Evolutionary conservation across 2,888 invertebrate species (phyloP).

Genomic region (Cephonodes hylas): DNA sequence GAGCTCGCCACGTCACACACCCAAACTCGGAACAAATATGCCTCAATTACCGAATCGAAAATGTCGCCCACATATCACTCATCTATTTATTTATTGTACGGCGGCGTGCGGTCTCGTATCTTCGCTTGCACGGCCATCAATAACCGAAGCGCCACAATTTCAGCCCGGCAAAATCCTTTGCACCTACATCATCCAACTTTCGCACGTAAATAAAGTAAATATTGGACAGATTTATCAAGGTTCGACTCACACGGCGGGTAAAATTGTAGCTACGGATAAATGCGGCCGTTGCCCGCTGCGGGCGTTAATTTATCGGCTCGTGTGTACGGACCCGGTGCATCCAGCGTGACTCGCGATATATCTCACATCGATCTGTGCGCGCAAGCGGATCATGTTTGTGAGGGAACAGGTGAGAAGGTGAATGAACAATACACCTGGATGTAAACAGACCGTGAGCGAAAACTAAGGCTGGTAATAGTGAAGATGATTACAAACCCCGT

Average conservation of each 20-base stretch:
- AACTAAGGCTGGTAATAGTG: too few relatives aligned
- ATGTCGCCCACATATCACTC: too few relatives aligned
- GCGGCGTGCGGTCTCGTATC: too few relatives aligned
- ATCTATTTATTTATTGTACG: too few relatives aligned
- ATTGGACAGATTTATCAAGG: slow-evolving; percentile 14
- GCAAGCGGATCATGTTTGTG: not conserved
- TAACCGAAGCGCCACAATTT: not conserved
- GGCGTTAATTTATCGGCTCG: slow-evolving; percentile 9
- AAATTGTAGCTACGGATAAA: slow-evolving; percentile 9
- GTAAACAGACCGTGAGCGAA: too few relatives aligned
- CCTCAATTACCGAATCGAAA: too few relatives aligned
- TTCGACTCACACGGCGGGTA: slow-evolving; percentile 5
- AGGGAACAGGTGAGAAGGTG: not conserved
- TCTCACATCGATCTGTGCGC: not conserved
- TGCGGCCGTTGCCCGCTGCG: not conserved
- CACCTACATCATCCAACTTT: not conserved
- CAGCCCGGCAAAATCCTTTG: not conserved
- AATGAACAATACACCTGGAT: too few relatives aligned
- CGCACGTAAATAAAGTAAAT: slow-evolving; percentile 11
- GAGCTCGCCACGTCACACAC: too few relatives aligned
- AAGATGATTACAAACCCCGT: too few relatives aligned
- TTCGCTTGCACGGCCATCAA: not conserved
- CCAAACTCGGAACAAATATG: too few relatives aligned
- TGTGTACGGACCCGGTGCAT: not conserved
- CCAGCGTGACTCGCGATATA: not conserved